Conservation (phyloP, 1,140 invertebrate species). For the Cyclina sinensis region DNA sequence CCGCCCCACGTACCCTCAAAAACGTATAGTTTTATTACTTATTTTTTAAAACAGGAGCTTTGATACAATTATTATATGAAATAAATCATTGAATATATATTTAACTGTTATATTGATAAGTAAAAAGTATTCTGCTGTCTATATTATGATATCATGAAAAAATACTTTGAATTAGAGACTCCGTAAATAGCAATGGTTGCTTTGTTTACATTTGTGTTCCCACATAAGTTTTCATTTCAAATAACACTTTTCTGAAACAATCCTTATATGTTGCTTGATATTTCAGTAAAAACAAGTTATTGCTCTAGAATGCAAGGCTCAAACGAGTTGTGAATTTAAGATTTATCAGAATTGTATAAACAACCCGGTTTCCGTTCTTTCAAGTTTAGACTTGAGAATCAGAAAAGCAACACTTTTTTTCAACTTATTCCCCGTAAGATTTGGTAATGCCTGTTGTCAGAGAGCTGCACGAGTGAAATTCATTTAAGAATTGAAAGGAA, state of each 20-base stretch:
- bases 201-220: conserved; percentile 57
- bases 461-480: not conserved
- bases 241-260: not conserved
- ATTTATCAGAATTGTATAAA: not conserved
- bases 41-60: not conserved
- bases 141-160: not conserved
- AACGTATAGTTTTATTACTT: too few species aligned
- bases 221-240: not conserved
- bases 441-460: not conserved
- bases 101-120: not conserved
- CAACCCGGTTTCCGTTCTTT: not conserved
- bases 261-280: not conserved
- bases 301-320: not conserved
- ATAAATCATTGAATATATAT: not conserved
- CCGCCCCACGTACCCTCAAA: conserved; percentile 56
- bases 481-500: conserved; percentile 22
- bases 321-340: too few species aligned
- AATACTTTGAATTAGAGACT: conserved; percentile 13
- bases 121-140: not conserved
- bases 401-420: not conserved
- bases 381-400: conserved; percentile 62
- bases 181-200: conserved; percentile 61
- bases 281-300: not conserved
- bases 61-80: not conserved
- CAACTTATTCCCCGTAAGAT: not conserved